Base-by-base conservation (phyloP, 2,888 invertebrate species). In the Dynastes tityus region DNA sequence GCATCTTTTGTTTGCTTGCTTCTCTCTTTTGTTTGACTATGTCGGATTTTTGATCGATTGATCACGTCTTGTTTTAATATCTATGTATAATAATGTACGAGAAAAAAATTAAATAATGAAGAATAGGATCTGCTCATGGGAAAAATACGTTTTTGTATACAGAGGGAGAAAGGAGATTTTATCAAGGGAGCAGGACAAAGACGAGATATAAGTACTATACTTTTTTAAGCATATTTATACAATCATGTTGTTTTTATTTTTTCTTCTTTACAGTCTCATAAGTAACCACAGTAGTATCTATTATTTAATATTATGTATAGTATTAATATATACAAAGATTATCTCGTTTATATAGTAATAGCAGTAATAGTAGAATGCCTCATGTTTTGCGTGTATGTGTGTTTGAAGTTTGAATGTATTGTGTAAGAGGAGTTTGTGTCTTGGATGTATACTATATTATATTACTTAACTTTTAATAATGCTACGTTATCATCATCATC, bases 231-330 rank as follows among this genome's bases (percentile, higher is more conserved):
- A 83, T 83, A 85, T 58, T 85, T 83, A 83, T 83, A 82, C 16
- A 55, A 16, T 84, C 40, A 73, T 74, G 73, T 74, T 22, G 49
- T 58, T 58, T 58, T 58, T 22, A 27, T 58, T 58, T 53, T 51
- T 53, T 53, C 6, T 53, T 53, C 27, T 83, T 80, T 82, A 88
- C 88, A 88, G 88, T 88, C 88, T 88, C 88, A 87, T 88, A 40
- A 83, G 84, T 87, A 87, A 83, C 81, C 82, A 77, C 79, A 79
- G 78, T 80, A 82, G 51, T 80, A 79, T 80, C 78, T 79, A 82
- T 22, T 55, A 55, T 55, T 53, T 55, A 55, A 80, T 76, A 65
- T 22, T 58, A 58, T 58, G 16, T 58, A 58, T 58, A 58, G 22
- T 58, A 58, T 58, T 79, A 78, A 76, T 79, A 82, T 77, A 73